Evolutionary conservation across 2,797 vertebrate genomes (phyloP).

Genomic region (Anguilla anguilla): DNA sequence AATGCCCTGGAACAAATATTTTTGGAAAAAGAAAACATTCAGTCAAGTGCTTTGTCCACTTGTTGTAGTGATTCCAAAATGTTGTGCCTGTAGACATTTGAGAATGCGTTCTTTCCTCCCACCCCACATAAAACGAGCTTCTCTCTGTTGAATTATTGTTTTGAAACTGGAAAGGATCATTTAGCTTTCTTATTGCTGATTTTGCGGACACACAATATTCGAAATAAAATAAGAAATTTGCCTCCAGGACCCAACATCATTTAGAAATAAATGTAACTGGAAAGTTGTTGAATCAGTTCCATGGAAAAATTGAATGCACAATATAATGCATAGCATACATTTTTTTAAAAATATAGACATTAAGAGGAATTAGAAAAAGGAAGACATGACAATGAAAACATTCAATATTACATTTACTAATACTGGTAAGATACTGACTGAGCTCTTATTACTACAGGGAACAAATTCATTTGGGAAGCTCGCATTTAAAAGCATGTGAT

Average conservation of each 20-base stretch:
- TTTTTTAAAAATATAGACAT: background rate
- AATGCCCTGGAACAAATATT: conserved; percentile 60
- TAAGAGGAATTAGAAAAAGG: background rate
- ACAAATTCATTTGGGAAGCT: background rate
- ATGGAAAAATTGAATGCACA: background rate
- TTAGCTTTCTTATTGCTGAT: background rate
- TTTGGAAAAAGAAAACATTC: conserved; percentile 63
- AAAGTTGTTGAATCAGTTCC: background rate
- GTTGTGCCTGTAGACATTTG: conserved; percentile 68
- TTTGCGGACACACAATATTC: background rate
- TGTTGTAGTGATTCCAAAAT: conserved; percentile 79
- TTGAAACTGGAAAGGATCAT: conserved; percentile 23
- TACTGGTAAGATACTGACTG: background rate
- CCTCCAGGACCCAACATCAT: background rate
- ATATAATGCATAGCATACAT: background rate
- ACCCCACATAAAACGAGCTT: conserved; percentile 71
- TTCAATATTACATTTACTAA: background rate
- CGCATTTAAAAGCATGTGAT: background rate
- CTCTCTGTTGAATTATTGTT: conserved; percentile 56
- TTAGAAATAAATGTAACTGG: background rate
- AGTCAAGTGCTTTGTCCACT: conserved; percentile 70
- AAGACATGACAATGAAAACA: background rate
- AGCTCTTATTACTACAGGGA: background rate
- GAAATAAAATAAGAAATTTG: background rate
- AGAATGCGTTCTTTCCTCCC: conserved; percentile 66